phyloP scores from a whole-genome alignment of 2,797 vertebrate genomes.

The Somateria mollissima region DNA sequence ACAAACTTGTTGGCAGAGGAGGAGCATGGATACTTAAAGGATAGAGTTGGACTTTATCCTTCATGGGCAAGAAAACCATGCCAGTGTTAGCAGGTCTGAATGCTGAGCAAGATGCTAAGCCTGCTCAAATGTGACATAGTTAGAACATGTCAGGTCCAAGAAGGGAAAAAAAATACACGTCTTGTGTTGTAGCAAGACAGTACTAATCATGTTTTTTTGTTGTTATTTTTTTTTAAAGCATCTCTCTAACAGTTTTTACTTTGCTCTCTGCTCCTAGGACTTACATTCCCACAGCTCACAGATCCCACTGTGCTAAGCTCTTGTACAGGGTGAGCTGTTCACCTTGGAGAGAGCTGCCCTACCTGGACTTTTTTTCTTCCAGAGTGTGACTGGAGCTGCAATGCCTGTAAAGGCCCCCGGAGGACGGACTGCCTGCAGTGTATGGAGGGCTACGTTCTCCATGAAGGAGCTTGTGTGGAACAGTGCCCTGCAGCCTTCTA shows the following conservation, averaged over 20 bases:
- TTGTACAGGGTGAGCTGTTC: background rate
- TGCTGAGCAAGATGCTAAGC: background rate
- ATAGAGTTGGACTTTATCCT: background rate
- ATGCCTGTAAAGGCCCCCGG: constrained; percentile 86
- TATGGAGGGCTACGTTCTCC: constrained; percentile 89
- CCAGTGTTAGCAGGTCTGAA: background rate
- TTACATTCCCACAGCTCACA: background rate
- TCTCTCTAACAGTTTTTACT: background rate
- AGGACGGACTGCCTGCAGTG: constrained; percentile 92
- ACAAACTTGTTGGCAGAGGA: background rate
- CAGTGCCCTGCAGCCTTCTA: constrained; percentile 83
- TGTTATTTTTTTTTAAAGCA: background rate
- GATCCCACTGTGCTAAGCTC: background rate
- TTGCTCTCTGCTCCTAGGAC: background rate
- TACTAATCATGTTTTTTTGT: background rate
- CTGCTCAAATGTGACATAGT: background rate
- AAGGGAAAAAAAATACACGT: background rate
- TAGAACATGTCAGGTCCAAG: background rate
- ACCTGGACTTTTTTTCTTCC: background rate
- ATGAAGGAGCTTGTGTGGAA: constrained; percentile 85
- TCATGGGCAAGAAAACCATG: background rate
- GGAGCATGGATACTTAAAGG: background rate
- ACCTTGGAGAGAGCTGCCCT: background rate
- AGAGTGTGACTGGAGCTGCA: constrained; percentile 99
- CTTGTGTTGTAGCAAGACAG: background rate